These are phyloP conservation scores for Elegia similella DNA, from an alignment of 2,888 invertebrate species.

Conservation along the genomic window DNA sequence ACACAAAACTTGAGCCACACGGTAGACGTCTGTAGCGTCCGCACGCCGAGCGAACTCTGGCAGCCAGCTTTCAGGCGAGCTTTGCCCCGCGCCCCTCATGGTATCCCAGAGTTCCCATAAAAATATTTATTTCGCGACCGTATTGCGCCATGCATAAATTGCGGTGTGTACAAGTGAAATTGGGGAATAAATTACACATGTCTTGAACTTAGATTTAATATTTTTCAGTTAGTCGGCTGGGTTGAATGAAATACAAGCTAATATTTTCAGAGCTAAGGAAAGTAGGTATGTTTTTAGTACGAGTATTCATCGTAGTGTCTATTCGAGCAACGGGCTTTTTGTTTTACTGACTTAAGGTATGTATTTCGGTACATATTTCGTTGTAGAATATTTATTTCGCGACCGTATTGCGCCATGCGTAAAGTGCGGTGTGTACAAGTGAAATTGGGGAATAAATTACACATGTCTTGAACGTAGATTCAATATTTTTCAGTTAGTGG, in stretches of 20 bases:
- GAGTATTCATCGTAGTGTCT: no score
- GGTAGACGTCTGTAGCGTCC: constrained; percentile 35
- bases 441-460: background rate
- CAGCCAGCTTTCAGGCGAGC: constrained; percentile 47
- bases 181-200: constrained; percentile 20
- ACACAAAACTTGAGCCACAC: background rate
- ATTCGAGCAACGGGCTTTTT: no score
- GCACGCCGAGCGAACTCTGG: constrained; percentile 42
- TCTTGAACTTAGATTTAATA: constrained; percentile 7
- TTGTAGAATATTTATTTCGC: constrained; percentile 64
- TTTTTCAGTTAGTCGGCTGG: background rate
- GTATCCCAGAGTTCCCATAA: constrained; percentile 57
- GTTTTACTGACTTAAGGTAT: no score
- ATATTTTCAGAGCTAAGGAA: background rate
- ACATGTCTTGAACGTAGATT: no score
- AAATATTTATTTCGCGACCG: constrained; percentile 62
- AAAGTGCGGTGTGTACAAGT: constrained; percentile 34
- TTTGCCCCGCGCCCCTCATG: constrained; percentile 40
- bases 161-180: constrained; percentile 25
- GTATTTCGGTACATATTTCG: no score
- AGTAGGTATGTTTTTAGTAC: background rate
- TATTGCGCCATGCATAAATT: constrained; percentile 71
- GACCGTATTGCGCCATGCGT: constrained; percentile 69
- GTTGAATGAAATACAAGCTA: background rate
- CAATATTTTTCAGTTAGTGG: background rate